Evolutionary conservation across 2,797 vertebrate species (phyloP), one percentile per base, ranked within the genome.

Genomic region (Anguilla megastoma): DNA sequence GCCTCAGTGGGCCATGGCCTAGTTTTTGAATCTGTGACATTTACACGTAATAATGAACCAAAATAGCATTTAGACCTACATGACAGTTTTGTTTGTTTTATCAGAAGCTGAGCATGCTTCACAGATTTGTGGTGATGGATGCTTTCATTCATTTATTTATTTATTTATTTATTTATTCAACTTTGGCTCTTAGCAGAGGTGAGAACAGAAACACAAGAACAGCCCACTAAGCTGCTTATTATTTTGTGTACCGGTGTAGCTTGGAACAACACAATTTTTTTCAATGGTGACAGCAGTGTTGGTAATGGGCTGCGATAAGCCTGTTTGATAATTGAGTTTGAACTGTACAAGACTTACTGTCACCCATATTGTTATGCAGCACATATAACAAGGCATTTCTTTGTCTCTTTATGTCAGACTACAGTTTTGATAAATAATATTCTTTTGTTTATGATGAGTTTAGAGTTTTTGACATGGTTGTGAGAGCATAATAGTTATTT

Each of bases 291-390:
- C 76, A 88, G 84, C 36, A 48, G 85, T 66, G 36, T 87, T 88
- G 71, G 88, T 91, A 89, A 91, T 83, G 36, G 56, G 86, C 90
- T 88, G 86, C 63, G 21, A 33, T 76, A 41, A 45, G 86, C 69
- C 84, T 79, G 88, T 85, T 58, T 85, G 84, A 90, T 90, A 52
- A 90, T 87, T 84, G 36, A 63, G 83, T 87, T 87, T 88, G 90
- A 56, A 85, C 88, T 90, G 87, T 27, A 45, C 33, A 52, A 80
- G 71, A 27, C 48, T 88, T 69, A 41, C 14, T 83, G 8, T 41
- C 85, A 12, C 87, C 89, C 36, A 58, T 90, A 85, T 2, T 45
- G 63, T 16, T 14, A 66, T 16, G 52, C 5, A 58, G 30, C 66
- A 48, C 48, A 41, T 76, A 50, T 18, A 2, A n/a, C 0, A 69